phyloP scores from a whole-genome alignment of 2,113 vertebrate genomes.

The Sylvia atricapilla region DNA sequence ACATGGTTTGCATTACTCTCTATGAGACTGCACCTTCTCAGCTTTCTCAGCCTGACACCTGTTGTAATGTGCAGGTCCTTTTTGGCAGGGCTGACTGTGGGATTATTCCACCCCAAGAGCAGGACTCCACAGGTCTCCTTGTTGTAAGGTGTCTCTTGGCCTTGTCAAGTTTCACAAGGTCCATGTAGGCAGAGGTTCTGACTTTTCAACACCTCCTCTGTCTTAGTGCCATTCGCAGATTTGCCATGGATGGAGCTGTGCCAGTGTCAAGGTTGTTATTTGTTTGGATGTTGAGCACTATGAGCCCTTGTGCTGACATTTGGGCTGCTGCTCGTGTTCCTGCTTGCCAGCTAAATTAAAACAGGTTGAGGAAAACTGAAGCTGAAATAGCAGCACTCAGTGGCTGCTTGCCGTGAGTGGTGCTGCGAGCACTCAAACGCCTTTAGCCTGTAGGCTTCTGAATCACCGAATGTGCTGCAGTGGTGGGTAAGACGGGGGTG shows the following conservation, averaged over 20 bases:
- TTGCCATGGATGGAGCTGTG: accelerated
- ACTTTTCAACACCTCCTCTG: background rate
- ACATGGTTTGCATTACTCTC: background rate
- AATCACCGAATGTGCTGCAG: background rate
- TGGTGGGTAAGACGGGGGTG: background rate
- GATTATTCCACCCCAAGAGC: background rate
- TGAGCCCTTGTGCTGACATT: background rate
- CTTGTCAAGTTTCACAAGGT: background rate
- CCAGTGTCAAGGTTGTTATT: background rate
- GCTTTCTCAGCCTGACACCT: background rate
- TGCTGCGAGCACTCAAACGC: background rate
- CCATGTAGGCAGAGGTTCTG: background rate
- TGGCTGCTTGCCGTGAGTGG: background rate
- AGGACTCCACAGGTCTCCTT: background rate
- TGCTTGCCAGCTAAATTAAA: background rate
- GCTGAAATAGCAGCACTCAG: background rate
- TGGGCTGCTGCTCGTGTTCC: background rate
- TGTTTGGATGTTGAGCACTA: background rate
- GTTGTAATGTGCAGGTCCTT: accelerated
- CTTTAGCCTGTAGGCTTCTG: background rate
- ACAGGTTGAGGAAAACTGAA: background rate
- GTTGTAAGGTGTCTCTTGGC: background rate
- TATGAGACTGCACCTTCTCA: background rate
- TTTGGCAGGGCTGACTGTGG: background rate
- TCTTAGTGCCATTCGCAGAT: accelerated